These are phyloP conservation scores for Arenaria interpres DNA, from an alignment of 2,113 vertebrate genomes.

Conservation along the genomic window DNA sequence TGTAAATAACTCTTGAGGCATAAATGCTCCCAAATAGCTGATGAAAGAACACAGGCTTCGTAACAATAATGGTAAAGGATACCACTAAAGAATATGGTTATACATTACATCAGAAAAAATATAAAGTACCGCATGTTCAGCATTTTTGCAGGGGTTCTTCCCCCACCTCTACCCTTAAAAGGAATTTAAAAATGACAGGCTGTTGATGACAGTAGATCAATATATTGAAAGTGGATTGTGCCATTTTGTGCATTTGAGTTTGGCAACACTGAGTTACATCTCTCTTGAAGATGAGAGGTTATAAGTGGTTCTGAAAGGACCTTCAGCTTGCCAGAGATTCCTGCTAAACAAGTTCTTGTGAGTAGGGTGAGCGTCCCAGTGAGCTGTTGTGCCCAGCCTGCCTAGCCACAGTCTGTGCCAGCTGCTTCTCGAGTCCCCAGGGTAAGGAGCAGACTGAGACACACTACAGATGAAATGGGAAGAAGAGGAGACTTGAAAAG, in stretches of 20 bases:
- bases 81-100: not conserved
- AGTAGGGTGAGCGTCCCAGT: too few relatives aligned
- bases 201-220: not conserved
- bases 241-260: not conserved
- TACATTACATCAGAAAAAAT: not conserved
- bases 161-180: fast-evolving
- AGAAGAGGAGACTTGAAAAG: not conserved
- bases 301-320: not conserved
- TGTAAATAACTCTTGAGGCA: not conserved
- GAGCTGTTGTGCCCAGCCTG: fast-evolving
- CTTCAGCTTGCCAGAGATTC: not conserved
- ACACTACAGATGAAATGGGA: not conserved
- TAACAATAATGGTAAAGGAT: not conserved
- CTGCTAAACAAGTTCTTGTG: not conserved
- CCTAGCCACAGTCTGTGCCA: not conserved
- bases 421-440: not conserved
- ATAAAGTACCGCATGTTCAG: not conserved
- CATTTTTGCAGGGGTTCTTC: not conserved
- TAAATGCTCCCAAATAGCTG: not conserved
- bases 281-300: not conserved
- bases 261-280: not conserved
- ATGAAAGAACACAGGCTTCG: not conserved
- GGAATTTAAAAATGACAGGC: not conserved
- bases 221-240: not conserved
- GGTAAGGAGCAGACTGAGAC: not conserved